Evolutionary conservation across 2,113 vertebrate genomes (phyloP), one percentile per base, ranked within the genome.

Genomic region (Paralichthys olivaceus): DNA sequence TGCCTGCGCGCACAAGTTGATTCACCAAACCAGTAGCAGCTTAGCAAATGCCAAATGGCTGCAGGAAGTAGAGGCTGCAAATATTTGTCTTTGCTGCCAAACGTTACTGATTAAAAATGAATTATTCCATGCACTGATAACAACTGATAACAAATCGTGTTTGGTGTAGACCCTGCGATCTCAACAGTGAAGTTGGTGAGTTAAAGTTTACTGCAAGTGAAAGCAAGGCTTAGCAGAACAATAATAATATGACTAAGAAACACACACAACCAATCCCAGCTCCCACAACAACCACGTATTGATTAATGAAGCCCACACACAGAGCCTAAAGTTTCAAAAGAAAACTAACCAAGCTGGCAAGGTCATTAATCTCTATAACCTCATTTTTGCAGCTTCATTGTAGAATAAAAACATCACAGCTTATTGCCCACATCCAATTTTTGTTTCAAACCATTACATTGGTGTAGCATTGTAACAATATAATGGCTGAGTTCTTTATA

Each of bases 341-440:
- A 70, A 29, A 63, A 23, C 25, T 22, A 37, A 51, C 13, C 17
- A 20, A 26, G 7, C 37, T 20, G 23, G 23, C 17, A 25, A 51
- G 9, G 58, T 56, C 34, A 47, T 69, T 47, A 2, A 77, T 63
- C 51, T 70, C n/a, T 47, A 8, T 22, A 57, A 19, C 14, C 40
- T 68, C 47, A 62, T 28, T 59, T 8, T 23, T 61, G 12, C 11
- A 17, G 13, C 23, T 43, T 53, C 34, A 61, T 43, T 20, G 37
- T 15, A 14, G 19, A 17, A 51, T 11, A 14, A 25, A 15, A 62
- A 69, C 12, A 34, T 3, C 7, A 69, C 14, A 29, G 8, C 19
- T 23, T 29, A n/a, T 47, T 56, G 15, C 28, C 37, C 17, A 37
- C 23, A 4, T 12, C 17, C n/a, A 25, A 15, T 2, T 57, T 58